These are phyloP conservation scores for Sturnus vulgaris DNA, from an alignment of 2,113 vertebrate genomes.

Conservation along the genomic window DNA sequence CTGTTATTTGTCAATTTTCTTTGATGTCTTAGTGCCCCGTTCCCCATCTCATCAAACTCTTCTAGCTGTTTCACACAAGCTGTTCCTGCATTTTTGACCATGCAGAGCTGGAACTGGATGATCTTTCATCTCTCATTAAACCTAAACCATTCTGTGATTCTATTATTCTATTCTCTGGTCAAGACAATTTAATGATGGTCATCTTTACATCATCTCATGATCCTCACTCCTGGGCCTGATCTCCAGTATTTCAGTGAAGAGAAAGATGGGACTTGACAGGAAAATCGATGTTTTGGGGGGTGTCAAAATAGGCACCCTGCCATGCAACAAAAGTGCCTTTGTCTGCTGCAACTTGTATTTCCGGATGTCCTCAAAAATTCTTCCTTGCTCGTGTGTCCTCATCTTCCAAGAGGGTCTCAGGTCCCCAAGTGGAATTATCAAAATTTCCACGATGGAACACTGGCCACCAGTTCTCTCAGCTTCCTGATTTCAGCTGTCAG, in stretches of 20 bases:
- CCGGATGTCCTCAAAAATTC: neutral
- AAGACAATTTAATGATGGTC: accelerated
- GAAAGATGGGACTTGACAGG: neutral
- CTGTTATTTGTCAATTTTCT: neutral
- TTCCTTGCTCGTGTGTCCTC: neutral
- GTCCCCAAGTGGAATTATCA: neutral
- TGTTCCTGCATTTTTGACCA: neutral
- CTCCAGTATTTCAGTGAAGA: neutral
- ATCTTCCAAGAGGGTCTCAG: neutral
- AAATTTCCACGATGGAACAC: neutral
- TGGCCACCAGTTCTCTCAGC: neutral
- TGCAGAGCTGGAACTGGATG: neutral
- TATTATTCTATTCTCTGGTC: neutral
- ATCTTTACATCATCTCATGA: accelerated
- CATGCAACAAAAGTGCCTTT: neutral
- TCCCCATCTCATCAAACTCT: neutral
- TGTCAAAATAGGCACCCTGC: neutral
- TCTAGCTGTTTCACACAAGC: neutral
- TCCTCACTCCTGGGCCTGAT: neutral
- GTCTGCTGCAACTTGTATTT: accelerated
- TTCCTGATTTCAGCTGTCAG: neutral
- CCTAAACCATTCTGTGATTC: neutral
- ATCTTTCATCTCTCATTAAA: neutral
- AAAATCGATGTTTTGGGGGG: accelerated
- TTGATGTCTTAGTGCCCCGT: accelerated